These are phyloP conservation scores for Lycaena phlaeas DNA, from an alignment of 2,888 invertebrate genomes.

Conservation along the genomic window DNA sequence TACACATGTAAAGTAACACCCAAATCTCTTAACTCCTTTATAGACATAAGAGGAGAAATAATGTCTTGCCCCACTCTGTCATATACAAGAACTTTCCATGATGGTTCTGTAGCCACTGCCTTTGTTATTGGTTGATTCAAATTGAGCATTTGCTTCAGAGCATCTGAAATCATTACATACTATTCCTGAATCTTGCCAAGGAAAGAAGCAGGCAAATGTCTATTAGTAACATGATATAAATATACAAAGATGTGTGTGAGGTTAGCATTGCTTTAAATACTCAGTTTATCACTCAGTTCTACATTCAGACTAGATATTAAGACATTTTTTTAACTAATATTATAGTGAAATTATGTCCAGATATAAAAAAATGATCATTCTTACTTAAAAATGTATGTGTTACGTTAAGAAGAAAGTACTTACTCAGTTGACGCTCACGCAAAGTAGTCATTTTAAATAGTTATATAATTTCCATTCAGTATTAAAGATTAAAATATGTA, in stretches of 20 bases:
- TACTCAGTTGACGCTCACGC: constrained; percentile 82
- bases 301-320: no score
- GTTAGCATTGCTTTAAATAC: no score
- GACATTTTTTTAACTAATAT: no score
- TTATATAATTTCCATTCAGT: constrained; percentile 28
- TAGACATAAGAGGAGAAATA: constrained; percentile 95
- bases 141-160: constrained; percentile 96
- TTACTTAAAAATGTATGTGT: no score
- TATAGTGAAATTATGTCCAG: no score
- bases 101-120: constrained; percentile 85
- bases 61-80: constrained; percentile 98
- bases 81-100: constrained; percentile 97
- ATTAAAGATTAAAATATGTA: constrained; percentile 20
- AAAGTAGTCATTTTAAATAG: constrained; percentile 73
- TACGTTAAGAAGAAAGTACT: no score
- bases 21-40: constrained; percentile 94
- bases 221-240: no score
- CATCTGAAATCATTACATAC: constrained; percentile 75
- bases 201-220: no score
- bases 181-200: constrained; percentile 16
- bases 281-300: no score
- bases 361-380: no score
- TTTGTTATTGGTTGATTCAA: constrained; percentile 87
- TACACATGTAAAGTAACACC: constrained; percentile 99
- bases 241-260: no score